A percentile compares a stretch with the other conserved stretches of the same genome.
phyloP scores from a whole-genome alignment of 2,113 vertebrate genomes.

The Xiphophorus maculatus region DNA sequence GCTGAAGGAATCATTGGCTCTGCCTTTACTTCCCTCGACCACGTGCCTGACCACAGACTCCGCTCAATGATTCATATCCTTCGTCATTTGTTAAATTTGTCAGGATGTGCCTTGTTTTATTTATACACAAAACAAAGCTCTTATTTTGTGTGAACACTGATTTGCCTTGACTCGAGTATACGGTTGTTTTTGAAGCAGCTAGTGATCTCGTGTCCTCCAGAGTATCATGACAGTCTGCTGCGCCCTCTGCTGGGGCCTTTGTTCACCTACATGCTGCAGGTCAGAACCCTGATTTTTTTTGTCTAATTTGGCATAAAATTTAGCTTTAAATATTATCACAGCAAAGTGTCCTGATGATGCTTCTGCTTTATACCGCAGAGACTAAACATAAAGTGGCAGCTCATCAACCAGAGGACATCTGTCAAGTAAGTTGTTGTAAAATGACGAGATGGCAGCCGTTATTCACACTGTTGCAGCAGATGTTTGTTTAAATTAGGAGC shows the following conservation, averaged over 20 bases:
- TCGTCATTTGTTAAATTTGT: not conserved
- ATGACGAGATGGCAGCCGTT: too few relatives aligned
- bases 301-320: not conserved
- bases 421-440: constrained; percentile 80
- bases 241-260: constrained; percentile 92
- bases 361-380: constrained; percentile 80
- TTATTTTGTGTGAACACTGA: not conserved
- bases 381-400: constrained; percentile 91
- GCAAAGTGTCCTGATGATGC: not conserved
- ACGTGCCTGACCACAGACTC: constrained; percentile 92
- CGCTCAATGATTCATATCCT: constrained; percentile 97
- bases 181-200: constrained; percentile 92
- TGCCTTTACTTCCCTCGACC: constrained; percentile 87
- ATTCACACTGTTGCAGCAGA: too few relatives aligned
- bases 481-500: not conserved
- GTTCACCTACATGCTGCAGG: constrained; percentile 92
- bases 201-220: constrained; percentile 88
- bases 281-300: constrained; percentile 62
- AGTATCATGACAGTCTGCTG: constrained; percentile 88
- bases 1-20: constrained; percentile 86
- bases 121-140: not conserved
- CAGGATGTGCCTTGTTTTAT: not conserved
- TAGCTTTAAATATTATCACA: not conserved
- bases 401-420: constrained; percentile 89
- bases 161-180: constrained; percentile 82